Percentiles rank a stretch among this genome's conserved stretches.
These are phyloP conservation scores for Stenoptilia bipunctidactyla DNA, from an alignment of 2,888 invertebrate genomes.

Conservation along the genomic window DNA sequence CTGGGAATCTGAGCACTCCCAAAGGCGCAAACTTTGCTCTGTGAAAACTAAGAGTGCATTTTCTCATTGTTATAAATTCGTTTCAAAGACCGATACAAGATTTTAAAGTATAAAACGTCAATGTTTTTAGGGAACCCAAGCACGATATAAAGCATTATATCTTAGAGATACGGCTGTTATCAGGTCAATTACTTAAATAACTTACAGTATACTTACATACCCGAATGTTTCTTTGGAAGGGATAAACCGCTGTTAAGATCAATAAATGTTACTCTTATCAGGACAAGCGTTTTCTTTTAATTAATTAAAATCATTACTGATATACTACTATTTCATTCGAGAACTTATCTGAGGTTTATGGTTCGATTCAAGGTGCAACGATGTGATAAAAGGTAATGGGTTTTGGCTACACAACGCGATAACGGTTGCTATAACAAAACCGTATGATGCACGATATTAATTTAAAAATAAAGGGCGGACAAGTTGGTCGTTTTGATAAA, in stretches of 20 bases:
- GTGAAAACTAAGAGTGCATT: conserved; percentile 33
- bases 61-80: conserved; percentile 29
- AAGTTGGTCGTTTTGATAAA: too few species aligned
- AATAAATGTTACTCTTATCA: conserved; percentile 37
- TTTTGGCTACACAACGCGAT: conserved; percentile 8
- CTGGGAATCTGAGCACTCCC: conserved; percentile 37
- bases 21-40: conserved; percentile 36
- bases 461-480: too few species aligned
- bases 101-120: conserved; percentile 33
- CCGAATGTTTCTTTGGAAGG: conserved; percentile 26
- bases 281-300: conserved; percentile 29
- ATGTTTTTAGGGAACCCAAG: conserved; percentile 26
- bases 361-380: conserved; percentile 28
- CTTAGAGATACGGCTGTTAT: conserved; percentile 35
- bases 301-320: conserved; percentile 38
- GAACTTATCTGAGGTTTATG: conserved; percentile 22
- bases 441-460: too few species aligned
- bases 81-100: conserved; percentile 25
- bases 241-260: conserved; percentile 26
- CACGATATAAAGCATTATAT: conserved; percentile 35
- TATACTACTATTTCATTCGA: conserved; percentile 34
- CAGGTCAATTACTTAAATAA: conserved; percentile 48
- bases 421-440: too few species aligned
- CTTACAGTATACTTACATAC: conserved; percentile 27
- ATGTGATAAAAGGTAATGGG: conserved; percentile 28